These are phyloP conservation scores for Selenia dentaria DNA, from an alignment of 2,888 invertebrate genomes.

Conservation along the genomic window DNA sequence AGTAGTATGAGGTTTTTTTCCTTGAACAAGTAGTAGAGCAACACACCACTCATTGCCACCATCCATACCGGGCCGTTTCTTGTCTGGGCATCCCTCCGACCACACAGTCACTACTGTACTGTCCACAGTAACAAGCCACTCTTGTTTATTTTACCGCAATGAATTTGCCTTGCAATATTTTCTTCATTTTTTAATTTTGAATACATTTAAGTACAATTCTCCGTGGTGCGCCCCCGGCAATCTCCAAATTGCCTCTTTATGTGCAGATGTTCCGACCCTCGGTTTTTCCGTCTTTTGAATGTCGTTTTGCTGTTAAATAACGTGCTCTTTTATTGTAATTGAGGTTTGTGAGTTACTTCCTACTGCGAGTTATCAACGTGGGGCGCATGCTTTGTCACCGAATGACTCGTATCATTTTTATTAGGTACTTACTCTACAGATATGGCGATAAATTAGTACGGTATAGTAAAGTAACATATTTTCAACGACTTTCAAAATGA, in stretches of 20 bases:
- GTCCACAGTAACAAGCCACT: constrained; percentile 70
- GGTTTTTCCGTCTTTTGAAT: constrained; percentile 83
- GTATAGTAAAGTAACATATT: too few relatives aligned
- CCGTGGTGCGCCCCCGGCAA: constrained; percentile 81
- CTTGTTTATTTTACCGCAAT: constrained; percentile 81
- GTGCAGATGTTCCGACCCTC: constrained; percentile 83
- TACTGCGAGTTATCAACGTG: constrained; percentile 38
- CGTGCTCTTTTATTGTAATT: constrained; percentile 79
- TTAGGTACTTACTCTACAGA: too few relatives aligned
- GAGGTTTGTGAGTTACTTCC: constrained; percentile 65
- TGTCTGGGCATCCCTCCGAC: constrained; percentile 18
- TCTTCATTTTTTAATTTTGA: constrained; percentile 80
- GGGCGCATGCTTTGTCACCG: constrained; percentile 1
- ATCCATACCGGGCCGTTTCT: constrained; percentile 1
- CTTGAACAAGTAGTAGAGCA: constrained; percentile 1
- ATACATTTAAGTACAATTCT: constrained; percentile 82
- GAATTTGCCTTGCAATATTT: constrained; percentile 78
- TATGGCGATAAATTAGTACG: too few relatives aligned
- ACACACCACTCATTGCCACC: constrained; percentile 21
- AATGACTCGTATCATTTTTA: too few relatives aligned
- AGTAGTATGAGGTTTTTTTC: not conserved
- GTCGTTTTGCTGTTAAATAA: constrained; percentile 84
- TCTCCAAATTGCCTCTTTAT: constrained; percentile 85
- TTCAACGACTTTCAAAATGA: too few relatives aligned
- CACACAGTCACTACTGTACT: constrained; percentile 31